Conservation (phyloP, 64 coral and sea anemone genomes). For the Orbicella faveolata region DNA sequence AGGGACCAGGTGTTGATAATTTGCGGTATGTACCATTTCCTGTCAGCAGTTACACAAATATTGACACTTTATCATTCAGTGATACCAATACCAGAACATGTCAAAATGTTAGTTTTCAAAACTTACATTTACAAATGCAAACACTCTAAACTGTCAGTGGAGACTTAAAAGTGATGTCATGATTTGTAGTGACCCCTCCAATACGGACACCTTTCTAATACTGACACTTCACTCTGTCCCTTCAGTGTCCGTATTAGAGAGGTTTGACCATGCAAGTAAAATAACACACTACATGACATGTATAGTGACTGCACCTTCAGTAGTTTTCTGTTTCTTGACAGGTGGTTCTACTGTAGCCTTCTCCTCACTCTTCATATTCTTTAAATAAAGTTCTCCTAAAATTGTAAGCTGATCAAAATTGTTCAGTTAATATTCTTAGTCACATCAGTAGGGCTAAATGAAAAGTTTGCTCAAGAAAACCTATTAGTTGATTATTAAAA, state of each 20-base stretch:
- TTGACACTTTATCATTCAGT: too few species aligned
- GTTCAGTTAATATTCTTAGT: background rate
- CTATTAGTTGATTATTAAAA: background rate
- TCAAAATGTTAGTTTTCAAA: too few species aligned
- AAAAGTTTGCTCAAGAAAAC: background rate
- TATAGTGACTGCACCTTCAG: slow-evolving; percentile 32
- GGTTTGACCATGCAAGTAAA: background rate
- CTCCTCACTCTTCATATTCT: slow-evolving; percentile 54
- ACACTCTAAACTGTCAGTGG: too few species aligned
- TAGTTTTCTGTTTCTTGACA: slow-evolving; percentile 62
- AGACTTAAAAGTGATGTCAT: too few species aligned
- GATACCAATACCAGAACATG: too few species aligned
- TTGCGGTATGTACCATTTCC: too few species aligned
- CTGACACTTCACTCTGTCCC: too few species aligned
- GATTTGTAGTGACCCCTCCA: too few species aligned
- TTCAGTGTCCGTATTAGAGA: background rate
- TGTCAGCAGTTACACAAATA: too few species aligned
- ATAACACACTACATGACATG: background rate
- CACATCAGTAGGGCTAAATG: background rate
- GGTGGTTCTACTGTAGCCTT: slow-evolving; percentile 33
- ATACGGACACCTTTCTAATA: too few species aligned
- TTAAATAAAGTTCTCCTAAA: slow-evolving; percentile 68
- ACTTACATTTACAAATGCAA: too few species aligned
- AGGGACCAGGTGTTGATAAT: too few species aligned
- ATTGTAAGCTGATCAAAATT: slow-evolving; percentile 67